Evolutionary conservation across 1,140 invertebrate species (phyloP), one percentile per base, ranked within the genome.

Genomic region (Alviniconcha marisindica): DNA sequence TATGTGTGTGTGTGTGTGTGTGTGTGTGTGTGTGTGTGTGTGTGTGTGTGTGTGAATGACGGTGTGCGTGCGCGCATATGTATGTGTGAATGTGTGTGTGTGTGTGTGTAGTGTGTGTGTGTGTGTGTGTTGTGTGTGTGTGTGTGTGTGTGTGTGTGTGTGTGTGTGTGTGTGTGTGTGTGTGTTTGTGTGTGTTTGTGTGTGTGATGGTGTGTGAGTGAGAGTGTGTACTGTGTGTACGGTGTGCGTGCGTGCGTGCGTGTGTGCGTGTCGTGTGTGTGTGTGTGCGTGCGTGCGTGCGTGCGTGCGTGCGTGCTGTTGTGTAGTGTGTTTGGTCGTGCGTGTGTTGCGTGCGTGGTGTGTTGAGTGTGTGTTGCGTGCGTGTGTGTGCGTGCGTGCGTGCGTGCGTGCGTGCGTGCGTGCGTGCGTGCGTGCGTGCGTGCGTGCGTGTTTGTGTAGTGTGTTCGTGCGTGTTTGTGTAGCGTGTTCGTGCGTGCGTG

Each of bases 81-180:
- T 15, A 51, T 51, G 48, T 12, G 48, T 10, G 48, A 51, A 18
- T 10, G 48, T 10, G 48, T 51, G 48, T 51, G 48, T 51, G 48
- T 51, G 48, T 51, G 48, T 51, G 48, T 51, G 48, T 51, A 51
- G 7, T 10, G 48, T 51, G 48, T 18, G 48, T 18, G 7, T 7
- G 48, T 51, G 48, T 18, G 18, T 51, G 48, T 51, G 48, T 51
- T 31, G 18, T 2, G 15, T 21, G 18, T 18, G 2, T 4, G 31
- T 15, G 2, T 5, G 3, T 4, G 66, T 4, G 31, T 2, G 28
- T 31, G 28, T 4, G 31, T 73, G 7, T 24, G 28, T 73, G 5
- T 73, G 69, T 73, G 4, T 42, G 69, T 73, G 38, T 36, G 69
- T 73, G 69, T n/a, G n/a, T n/a, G n/a, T n/a, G n/a, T n/a, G n/a